Evolutionary conservation across 64 coral and sea anemone species (phyloP).

Genomic region (Montipora efflorescens): DNA sequence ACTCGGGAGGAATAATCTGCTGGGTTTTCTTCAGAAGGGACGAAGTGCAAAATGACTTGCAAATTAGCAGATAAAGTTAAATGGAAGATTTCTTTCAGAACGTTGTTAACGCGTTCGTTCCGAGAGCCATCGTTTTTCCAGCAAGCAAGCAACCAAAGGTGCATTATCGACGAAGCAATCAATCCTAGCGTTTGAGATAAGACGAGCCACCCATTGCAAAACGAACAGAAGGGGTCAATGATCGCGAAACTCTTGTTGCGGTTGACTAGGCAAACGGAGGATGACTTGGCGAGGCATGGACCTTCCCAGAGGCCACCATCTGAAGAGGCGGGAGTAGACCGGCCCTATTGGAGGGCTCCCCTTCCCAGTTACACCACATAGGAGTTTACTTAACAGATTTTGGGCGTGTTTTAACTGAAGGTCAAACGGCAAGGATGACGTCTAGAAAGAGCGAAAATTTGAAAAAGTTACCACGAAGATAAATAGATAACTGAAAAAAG

Average conservation of each 20-base stretch:
- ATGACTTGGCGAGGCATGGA: neutral
- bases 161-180: constrained; percentile 16
- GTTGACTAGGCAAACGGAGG: neutral
- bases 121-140: constrained; percentile 21
- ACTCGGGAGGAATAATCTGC: constrained; percentile 36
- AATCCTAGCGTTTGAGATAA: neutral
- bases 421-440: neutral
- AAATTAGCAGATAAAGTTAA: neutral
- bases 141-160: neutral
- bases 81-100: constrained; percentile 5
- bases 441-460: neutral
- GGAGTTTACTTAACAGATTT: constrained; percentile 19
- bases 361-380: neutral
- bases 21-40: constrained; percentile 47
- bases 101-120: neutral
- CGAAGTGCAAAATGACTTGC: neutral
- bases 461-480: neutral
- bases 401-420: neutral
- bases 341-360: constrained; percentile 5
- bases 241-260: neutral
- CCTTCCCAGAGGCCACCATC: neutral
- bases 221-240: constrained; percentile 32
- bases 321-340: neutral
- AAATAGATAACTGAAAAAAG: neutral
- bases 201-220: neutral